These are phyloP conservation scores for Eidolon helvum DNA, from an alignment of 2,113 vertebrate species.

Conservation along the genomic window DNA sequence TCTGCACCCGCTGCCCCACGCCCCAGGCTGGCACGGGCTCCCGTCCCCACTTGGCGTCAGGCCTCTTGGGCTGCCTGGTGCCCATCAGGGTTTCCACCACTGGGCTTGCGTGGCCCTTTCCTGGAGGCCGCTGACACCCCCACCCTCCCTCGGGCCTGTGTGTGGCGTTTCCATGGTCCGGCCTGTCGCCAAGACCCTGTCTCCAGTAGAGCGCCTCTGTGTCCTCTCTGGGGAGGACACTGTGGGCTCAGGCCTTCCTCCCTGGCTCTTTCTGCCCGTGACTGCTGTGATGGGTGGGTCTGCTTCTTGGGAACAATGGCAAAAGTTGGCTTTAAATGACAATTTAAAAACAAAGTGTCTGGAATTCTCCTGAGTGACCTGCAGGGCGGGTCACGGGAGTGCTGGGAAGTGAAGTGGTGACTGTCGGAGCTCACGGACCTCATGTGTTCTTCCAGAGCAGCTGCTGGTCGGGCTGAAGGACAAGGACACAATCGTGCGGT, in stretches of 20 bases:
- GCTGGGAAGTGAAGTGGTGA: background rate
- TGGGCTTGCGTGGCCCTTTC: background rate
- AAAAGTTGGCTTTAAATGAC: background rate
- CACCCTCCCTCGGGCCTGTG: background rate
- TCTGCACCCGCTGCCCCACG: too few species aligned
- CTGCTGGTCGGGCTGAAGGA: slow-evolving; percentile 95
- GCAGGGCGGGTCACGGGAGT: background rate
- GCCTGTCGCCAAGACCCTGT: background rate
- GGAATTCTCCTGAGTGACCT: background rate
- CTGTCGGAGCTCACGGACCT: background rate
- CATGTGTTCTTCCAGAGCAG: slow-evolving; percentile 87
- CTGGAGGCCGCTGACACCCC: fast-evolving
- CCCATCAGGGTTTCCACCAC: background rate
- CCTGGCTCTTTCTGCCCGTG: background rate
- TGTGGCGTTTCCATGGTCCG: background rate
- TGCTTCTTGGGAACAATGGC: background rate
- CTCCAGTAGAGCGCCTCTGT: background rate
- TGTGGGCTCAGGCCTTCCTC: background rate
- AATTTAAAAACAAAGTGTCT: too few species aligned
- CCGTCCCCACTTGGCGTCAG: background rate
- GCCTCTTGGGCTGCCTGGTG: background rate
- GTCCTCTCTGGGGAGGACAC: background rate
- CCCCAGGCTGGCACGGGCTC: background rate
- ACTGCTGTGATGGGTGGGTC: background rate
- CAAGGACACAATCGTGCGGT: slow-evolving; percentile 96